phyloP scores from a whole-genome alignment of 2,888 invertebrate species.

The Cosmia trapezina region DNA sequence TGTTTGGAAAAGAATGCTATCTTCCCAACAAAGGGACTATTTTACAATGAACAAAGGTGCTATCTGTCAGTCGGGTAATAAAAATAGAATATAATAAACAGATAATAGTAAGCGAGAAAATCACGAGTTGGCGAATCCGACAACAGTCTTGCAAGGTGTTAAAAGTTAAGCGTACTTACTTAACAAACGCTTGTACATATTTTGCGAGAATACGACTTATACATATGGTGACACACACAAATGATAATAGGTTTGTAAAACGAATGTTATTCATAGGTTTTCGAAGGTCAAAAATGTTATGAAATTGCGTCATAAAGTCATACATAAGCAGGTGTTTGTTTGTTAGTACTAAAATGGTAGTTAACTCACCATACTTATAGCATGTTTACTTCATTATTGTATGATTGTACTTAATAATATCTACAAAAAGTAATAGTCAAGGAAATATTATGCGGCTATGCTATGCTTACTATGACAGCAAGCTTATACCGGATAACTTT shows the following conservation, averaged over 20 bases:
- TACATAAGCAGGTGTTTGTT: neutral
- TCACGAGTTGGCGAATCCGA: neutral
- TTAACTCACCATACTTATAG: too few relatives aligned
- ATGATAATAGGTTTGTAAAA: slow-evolving; percentile 10
- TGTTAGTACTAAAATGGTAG: neutral
- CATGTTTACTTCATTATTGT: neutral
- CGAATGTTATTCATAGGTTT: neutral
- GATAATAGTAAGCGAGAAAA: neutral
- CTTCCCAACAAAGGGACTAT: too few relatives aligned
- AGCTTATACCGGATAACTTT: too few relatives aligned
- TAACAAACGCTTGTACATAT: neutral
- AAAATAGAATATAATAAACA: neutral
- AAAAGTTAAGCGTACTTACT: too few relatives aligned
- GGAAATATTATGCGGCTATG: neutral
- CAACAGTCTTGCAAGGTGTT: neutral
- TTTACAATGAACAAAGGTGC: neutral
- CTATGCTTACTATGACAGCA: neutral
- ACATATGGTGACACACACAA: too few relatives aligned
- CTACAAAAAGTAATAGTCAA: neutral
- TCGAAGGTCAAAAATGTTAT: slow-evolving; percentile 15
- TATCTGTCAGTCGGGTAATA: neutral
- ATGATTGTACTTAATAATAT: neutral
- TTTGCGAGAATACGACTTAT: neutral
- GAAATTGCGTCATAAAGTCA: neutral
- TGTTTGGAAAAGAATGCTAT: too few relatives aligned